These are phyloP conservation scores for Mixornis gularis DNA, from an alignment of 2,113 vertebrate species.

Conservation along the genomic window DNA sequence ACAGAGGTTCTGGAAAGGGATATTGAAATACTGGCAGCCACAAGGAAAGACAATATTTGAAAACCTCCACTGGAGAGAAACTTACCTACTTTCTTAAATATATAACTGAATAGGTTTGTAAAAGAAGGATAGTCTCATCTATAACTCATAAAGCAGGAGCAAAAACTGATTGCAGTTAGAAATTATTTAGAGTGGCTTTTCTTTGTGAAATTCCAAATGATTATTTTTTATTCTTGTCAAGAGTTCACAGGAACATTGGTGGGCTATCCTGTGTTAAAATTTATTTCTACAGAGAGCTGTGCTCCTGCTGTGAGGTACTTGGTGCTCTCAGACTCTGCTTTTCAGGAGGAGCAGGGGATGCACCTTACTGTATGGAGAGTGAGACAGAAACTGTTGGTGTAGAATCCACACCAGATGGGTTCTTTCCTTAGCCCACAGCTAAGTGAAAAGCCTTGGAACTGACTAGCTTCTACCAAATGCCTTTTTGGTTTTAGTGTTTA, in stretches of 20 bases:
- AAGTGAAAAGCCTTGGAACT: not conserved
- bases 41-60: not conserved
- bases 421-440: not conserved
- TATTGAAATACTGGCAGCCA: not conserved
- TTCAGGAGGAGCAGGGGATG: not conserved
- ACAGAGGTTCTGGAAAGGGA: not conserved
- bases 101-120: conserved; percentile 15
- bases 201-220: not conserved
- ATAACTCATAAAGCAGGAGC: not conserved
- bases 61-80: not conserved
- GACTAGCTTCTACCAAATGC: not conserved
- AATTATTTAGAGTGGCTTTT: conserved; percentile 23
- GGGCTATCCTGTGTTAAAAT: not conserved
- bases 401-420: not conserved
- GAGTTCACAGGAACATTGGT: not conserved
- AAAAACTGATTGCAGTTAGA: conserved; percentile 11
- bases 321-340: not conserved
- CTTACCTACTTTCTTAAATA: not conserved
- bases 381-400: not conserved
- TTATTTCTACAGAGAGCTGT: not conserved
- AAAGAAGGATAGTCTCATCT: not conserved
- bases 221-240: not conserved
- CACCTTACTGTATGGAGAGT: not conserved
- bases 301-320: not conserved
- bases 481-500: not conserved